Evolutionary conservation across 2,888 invertebrate species (phyloP), one percentile per base, ranked within the genome.

Genomic region (Microchrysa polita): DNA sequence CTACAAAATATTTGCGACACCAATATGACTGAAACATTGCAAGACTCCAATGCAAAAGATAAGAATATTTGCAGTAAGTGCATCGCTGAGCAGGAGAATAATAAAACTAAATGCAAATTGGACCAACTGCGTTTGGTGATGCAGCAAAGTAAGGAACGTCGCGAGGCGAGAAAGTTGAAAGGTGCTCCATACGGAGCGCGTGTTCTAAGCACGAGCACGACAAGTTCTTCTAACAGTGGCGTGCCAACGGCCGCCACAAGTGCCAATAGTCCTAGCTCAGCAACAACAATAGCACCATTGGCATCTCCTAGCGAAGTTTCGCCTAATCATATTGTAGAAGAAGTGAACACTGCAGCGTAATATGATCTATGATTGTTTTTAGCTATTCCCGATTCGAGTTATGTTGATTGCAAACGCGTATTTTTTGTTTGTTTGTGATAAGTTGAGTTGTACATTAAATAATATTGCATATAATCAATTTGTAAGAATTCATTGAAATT

Each of bases 41-140:
- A 63, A 7, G 69, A 69, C 18, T 1, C 40, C 1, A 20, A 52
- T 16, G 20, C 34, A 16, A 34, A 44, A 10, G 63, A 74, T 42
- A 67, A 63, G 55, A 79, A 80, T 74, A 81, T 81, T 77, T 84
- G 85, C 78, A 80, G 81, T 44, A 88, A 82, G 85, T 91, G 87
- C 79, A 78, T 80, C 18, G 84, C 89, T 73, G 91, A 91, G 65
- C 85, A 90, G 81, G 92, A 93, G 77, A 93, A 93, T 82, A 89
- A 90, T 78, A 92, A 92, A 79, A 92, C 93, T 7, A 92, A 93
- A 80, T 92, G 93, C 78, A 96, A 96, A 84, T 89, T 96, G 84
- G 93, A 95, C 81, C 93, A 94, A 77, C 86, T 96, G 72, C 91
- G 95, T 78, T 88, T 94, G 78, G 94, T 96, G 74, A 93, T 97